These are phyloP conservation scores for Unio delphinus DNA, from an alignment of 2,888 invertebrate species.

Conservation along the genomic window DNA sequence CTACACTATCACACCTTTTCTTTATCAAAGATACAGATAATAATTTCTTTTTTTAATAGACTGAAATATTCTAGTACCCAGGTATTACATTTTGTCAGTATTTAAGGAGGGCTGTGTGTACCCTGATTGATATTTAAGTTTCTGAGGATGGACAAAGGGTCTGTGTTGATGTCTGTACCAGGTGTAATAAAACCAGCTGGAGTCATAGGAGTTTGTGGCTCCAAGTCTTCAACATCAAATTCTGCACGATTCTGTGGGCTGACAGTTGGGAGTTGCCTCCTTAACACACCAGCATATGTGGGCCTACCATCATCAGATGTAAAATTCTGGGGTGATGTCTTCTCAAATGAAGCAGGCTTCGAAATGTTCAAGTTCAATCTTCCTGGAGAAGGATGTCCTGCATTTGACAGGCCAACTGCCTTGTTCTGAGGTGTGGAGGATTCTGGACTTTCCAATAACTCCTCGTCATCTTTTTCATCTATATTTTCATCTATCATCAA, in stretches of 20 bases:
- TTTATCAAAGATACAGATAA: no score
- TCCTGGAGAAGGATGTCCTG: constrained; percentile 30
- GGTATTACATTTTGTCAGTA: no score
- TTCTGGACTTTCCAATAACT: constrained; percentile 5
- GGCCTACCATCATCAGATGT: constrained; percentile 28
- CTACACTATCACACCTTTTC: no score
- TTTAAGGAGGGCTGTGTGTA: no score
- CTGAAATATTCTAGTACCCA: no score
- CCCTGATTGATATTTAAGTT: constrained; percentile 59
- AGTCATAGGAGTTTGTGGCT: constrained; percentile 60
- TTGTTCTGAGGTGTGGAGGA: constrained; percentile 15
- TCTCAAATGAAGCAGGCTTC: constrained; percentile 12
- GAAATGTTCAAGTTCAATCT: constrained; percentile 40
- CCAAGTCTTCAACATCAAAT: constrained; percentile 37
- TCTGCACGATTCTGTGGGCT: constrained; percentile 27
- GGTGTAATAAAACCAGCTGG: constrained; percentile 60
- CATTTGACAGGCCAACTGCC: constrained; percentile 6
- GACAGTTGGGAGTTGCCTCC: constrained; percentile 27
- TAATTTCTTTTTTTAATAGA: no score
- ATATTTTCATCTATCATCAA: constrained; percentile 61
- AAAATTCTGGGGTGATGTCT: constrained; percentile 34
- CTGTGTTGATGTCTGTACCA: constrained; percentile 52
- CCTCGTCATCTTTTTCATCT: constrained; percentile 44
- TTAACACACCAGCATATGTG: constrained; percentile 45
- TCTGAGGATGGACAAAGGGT: constrained; percentile 63